phyloP scores from a whole-genome alignment of 2,797 vertebrate genomes.

The Ibycter americanus region DNA sequence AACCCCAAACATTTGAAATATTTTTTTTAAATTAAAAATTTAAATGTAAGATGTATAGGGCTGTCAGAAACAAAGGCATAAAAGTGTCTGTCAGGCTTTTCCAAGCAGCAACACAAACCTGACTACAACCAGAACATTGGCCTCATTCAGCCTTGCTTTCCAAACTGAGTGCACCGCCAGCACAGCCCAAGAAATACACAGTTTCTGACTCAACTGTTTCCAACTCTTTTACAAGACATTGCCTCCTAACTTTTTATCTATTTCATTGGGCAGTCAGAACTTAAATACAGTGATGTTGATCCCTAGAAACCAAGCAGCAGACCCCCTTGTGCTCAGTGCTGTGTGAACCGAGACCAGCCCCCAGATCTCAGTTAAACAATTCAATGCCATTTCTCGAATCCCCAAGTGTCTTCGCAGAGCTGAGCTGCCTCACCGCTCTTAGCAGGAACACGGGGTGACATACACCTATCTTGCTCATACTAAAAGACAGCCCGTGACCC shows the following conservation, averaged over 20 bases:
- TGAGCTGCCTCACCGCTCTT: not conserved
- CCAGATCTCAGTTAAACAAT: not conserved
- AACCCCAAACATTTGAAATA: not conserved
- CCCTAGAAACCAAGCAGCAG: not conserved
- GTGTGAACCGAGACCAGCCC: not conserved
- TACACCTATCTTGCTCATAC: not conserved
- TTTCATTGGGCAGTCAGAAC: not conserved
- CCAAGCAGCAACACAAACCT: not conserved
- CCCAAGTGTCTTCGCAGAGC: not conserved
- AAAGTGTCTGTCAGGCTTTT: not conserved
- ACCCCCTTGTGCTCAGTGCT: not conserved
- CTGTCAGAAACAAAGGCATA: not conserved
- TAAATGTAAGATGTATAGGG: not conserved
- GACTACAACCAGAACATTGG: not conserved
- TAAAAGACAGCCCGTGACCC: not conserved
- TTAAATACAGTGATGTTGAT: not conserved
- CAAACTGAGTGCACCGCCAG: not conserved
- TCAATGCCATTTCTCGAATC: not conserved
- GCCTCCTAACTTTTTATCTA: not conserved
- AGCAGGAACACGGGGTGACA: accelerated
- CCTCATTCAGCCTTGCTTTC: not conserved
- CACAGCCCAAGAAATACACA: not conserved
- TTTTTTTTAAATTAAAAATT: not conserved
- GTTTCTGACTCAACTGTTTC: not conserved
- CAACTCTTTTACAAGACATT: not conserved